These are phyloP conservation scores for Limnephilus auricula DNA, from an alignment of 2,888 invertebrate species.

Conservation along the genomic window DNA sequence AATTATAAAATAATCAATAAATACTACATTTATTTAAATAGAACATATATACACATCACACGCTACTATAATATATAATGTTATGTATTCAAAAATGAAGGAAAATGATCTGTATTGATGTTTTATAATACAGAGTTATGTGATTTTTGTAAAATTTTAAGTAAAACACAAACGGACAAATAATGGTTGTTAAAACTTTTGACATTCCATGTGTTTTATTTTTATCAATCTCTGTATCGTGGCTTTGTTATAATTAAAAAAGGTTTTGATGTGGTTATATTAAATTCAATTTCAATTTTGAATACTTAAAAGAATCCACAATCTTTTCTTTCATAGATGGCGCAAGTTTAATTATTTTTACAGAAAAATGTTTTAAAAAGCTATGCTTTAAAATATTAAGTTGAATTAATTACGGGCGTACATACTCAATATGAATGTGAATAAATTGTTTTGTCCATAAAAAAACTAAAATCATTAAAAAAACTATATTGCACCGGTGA, in stretches of 20 bases:
- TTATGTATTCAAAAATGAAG: not conserved
- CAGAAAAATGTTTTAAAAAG: too few relatives aligned
- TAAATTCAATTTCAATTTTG: not conserved
- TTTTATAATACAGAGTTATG: not conserved
- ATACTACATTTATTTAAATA: not conserved
- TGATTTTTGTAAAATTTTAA: not conserved
- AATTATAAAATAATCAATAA: not conserved
- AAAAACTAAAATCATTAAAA: too few relatives aligned
- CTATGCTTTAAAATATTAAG: too few relatives aligned
- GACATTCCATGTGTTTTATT: not conserved
- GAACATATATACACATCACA: not conserved
- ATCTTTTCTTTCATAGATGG: too few relatives aligned
- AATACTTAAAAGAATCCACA: too few relatives aligned
- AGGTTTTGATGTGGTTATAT: not conserved
- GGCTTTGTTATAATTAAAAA: not conserved
- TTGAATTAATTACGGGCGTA: too few relatives aligned
- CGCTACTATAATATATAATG: not conserved
- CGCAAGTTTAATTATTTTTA: too few relatives aligned
- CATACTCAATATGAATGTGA: too few relatives aligned
- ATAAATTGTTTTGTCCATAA: too few relatives aligned
- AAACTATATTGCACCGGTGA: too few relatives aligned
- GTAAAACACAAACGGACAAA: not conserved
- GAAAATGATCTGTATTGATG: not conserved
- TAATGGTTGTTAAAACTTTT: constrained; percentile 20
- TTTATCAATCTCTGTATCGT: not conserved